phyloP scores from a whole-genome alignment of 2,113 vertebrate species.

The Rutilus rutilus region DNA sequence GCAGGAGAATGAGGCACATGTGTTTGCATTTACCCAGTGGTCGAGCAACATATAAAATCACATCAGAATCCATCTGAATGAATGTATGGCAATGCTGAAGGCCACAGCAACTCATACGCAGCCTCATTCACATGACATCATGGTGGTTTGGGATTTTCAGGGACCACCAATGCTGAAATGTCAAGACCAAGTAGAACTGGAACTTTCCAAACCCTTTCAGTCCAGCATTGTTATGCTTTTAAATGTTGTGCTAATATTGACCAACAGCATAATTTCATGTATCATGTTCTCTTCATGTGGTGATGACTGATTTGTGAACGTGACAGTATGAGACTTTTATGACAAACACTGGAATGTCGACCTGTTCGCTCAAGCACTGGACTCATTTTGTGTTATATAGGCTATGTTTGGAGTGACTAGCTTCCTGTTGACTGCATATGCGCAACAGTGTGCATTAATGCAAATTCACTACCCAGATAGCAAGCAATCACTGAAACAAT shows the following conservation, averaged over 20 bases:
- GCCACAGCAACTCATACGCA: background rate
- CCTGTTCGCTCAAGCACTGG: background rate
- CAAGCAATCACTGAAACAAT: no score
- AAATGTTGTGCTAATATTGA: conserved; percentile 1
- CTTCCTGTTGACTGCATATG: background rate
- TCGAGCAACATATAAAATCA: background rate
- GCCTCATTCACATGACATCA: background rate
- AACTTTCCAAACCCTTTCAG: background rate
- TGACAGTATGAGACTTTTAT: no score
- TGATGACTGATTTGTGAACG: background rate
- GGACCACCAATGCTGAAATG: background rate
- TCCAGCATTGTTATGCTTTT: background rate
- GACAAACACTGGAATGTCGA: background rate
- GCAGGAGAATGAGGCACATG: background rate
- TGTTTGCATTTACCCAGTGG: background rate
- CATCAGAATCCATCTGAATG: background rate
- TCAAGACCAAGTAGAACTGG: background rate
- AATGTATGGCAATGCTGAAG: background rate
- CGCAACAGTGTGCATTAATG: background rate
- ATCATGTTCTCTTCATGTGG: background rate
- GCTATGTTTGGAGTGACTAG: background rate
- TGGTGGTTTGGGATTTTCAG: background rate
- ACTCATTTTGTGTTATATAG: background rate
- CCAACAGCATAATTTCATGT: background rate
- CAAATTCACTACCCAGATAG: background rate